Percentiles rank a stretch among this genome's conserved stretches.
Conservation (phyloP, 2,797 vertebrate species). For the Crocidura indochinensis region DNA sequence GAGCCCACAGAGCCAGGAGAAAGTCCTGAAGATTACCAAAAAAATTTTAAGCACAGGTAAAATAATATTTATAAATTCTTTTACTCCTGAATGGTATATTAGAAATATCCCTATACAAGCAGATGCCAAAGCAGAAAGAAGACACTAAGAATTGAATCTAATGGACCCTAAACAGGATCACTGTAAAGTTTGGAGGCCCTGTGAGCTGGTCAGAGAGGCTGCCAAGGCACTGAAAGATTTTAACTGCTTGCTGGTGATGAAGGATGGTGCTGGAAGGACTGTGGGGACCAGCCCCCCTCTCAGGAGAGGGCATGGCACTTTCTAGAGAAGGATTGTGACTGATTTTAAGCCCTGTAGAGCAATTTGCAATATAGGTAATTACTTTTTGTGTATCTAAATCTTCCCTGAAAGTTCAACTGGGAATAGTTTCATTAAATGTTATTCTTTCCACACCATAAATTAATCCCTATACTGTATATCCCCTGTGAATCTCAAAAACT, state of each 20-base stretch:
- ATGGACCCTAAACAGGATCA: background rate
- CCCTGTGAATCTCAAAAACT: conserved; percentile 67
- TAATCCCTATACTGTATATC: conserved; percentile 69
- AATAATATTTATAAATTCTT: background rate
- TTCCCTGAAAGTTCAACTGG: conserved; percentile 58
- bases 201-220: background rate
- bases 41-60: background rate
- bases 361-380: conserved; percentile 71
- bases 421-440: conserved; percentile 81
- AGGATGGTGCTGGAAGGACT: background rate
- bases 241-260: background rate
- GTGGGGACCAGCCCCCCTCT: fast-evolving
- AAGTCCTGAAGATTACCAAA: background rate
- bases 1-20: too few species aligned
- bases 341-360: background rate
- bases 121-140: background rate
- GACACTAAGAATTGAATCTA: background rate
- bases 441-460: conserved; percentile 77
- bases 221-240: background rate
- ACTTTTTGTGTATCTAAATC: conserved; percentile 74
- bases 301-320: background rate
- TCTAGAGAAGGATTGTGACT: background rate
- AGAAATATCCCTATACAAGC: background rate
- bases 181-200: background rate
- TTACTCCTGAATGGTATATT: background rate